phyloP scores from a whole-genome alignment of 1,140 invertebrate species.

The Magallana angulata region DNA sequence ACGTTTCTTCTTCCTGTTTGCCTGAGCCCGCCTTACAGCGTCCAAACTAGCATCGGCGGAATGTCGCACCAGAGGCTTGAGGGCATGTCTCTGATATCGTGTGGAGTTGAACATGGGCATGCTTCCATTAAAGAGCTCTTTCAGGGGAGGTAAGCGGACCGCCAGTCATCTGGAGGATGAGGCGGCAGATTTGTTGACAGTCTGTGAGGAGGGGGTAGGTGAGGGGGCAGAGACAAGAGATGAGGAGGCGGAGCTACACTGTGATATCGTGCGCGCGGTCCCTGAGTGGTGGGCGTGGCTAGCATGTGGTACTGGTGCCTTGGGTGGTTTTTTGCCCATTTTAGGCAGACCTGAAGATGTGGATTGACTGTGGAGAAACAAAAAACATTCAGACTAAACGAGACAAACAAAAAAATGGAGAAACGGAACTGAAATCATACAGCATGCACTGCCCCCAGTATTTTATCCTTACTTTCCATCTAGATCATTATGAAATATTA shows the following conservation, averaged over 20 bases:
- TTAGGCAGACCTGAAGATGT: constrained; percentile 58
- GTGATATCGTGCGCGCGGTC: constrained; percentile 42
- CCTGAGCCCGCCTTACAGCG: neutral
- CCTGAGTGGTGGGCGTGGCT: constrained; percentile 11
- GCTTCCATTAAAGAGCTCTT: constrained; percentile 57
- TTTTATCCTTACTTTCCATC: neutral
- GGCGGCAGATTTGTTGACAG: constrained; percentile 37
- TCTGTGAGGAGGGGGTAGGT: constrained; percentile 38
- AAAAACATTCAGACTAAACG: constrained; percentile 21
- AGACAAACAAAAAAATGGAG: neutral
- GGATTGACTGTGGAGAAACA: constrained; percentile 54
- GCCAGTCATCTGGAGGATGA: constrained; percentile 61
- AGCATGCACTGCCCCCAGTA: neutral
- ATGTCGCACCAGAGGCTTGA: neutral
- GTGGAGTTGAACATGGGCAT: constrained; percentile 60
- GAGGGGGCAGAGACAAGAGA: constrained; percentile 37
- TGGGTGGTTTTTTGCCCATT: constrained; percentile 55
- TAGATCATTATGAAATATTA: no score
- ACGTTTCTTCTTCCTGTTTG: constrained; percentile 28
- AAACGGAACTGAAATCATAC: neutral
- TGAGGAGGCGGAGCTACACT: constrained; percentile 39
- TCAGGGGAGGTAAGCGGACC: constrained; percentile 67
- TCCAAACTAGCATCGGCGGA: constrained; percentile 23
- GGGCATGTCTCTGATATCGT: constrained; percentile 54
- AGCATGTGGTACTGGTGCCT: constrained; percentile 35